Conservation (phyloP, 2,888 invertebrate genomes). For the Scaptomyza flava region DNA sequence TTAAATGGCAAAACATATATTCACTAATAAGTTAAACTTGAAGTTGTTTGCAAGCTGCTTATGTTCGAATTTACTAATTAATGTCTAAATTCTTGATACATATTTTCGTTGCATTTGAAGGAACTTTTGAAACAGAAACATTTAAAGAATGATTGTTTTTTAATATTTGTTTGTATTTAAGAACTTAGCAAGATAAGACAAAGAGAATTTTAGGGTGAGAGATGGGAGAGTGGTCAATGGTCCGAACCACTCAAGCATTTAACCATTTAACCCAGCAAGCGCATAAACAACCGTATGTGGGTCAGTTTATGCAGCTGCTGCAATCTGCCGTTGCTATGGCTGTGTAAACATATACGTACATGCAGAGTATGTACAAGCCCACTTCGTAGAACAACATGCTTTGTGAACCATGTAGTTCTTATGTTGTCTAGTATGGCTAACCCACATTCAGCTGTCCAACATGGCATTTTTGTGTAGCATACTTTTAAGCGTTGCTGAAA, state of each 20-base stretch:
- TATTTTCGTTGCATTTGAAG: not conserved
- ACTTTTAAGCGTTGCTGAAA: constrained; percentile 35
- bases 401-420: too few relatives aligned
- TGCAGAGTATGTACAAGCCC: too few relatives aligned
- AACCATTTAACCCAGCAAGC: not conserved
- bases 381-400: too few relatives aligned
- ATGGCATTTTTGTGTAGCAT: constrained; percentile 38
- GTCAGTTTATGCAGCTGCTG: constrained; percentile 72
- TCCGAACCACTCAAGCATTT: constrained; percentile 3
- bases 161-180: too few relatives aligned
- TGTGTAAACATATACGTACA: constrained; percentile 7
- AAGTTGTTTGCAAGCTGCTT: not conserved
- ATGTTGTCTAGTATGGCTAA: constrained; percentile 19
- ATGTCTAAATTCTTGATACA: not conserved
- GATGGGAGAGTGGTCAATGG: constrained; percentile 24
- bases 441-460: constrained; percentile 30
- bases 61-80: not conserved
- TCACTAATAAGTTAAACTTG: not conserved
- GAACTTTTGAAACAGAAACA: too few relatives aligned
- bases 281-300: constrained; percentile 51
- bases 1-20: not conserved
- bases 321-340: constrained; percentile 11
- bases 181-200: too few relatives aligned
- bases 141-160: not conserved
- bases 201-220: too few relatives aligned